Base-by-base conservation (phyloP, 2,113 vertebrate genomes). In the Brienomyrus brachyistius region DNA sequence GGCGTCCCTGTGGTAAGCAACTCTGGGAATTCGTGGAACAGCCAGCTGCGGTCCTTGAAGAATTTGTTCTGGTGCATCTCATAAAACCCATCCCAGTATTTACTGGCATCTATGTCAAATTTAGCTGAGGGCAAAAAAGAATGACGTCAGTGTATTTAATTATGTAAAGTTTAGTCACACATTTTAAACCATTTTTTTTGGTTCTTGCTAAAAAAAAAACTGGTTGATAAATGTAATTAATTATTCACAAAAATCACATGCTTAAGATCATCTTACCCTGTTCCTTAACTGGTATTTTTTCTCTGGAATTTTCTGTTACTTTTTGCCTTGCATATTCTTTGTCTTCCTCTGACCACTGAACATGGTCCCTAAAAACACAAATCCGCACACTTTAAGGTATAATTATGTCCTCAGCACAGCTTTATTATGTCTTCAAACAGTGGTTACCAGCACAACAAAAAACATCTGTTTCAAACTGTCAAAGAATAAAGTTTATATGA, bases 41-140 rank as follows among this genome's bases (percentile, higher is more conserved):
- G 94, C 98, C 98, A 99, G 88, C 95, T 97, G n/a, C 97, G 97
- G 95, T 98, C 96, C 95, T 97, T 98, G 94, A 99, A 99, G 94
- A 99, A 98, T 89, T 97, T 98, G 94, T 95, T 94, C 92, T 96
- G 97, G 92, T 99, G 97, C 62, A 85, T 94, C 92, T 95, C 95
- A 91, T 98, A 99, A 97, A 99, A 99, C 84, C 90, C 94, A 93
- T 98, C 94, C 98, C 98, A 99, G 89, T 97, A 98, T 91, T 95
- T 95, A 92, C 92, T 94, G 90, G 97, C 98, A 40, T 97, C 96
- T 91, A 88, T 95, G 91, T 97, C 97, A 92, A 97, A 98, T 93
- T 95, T 97, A 90, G 94, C 98, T 99, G 94, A 91, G 94, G 93
- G 83, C 59, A 89, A 92, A 89, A 90, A 86, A 47, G 89, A 90